These are phyloP conservation scores for Oreochromis spilurus DNA, from an alignment of 2,113 vertebrate species.

Conservation along the genomic window DNA sequence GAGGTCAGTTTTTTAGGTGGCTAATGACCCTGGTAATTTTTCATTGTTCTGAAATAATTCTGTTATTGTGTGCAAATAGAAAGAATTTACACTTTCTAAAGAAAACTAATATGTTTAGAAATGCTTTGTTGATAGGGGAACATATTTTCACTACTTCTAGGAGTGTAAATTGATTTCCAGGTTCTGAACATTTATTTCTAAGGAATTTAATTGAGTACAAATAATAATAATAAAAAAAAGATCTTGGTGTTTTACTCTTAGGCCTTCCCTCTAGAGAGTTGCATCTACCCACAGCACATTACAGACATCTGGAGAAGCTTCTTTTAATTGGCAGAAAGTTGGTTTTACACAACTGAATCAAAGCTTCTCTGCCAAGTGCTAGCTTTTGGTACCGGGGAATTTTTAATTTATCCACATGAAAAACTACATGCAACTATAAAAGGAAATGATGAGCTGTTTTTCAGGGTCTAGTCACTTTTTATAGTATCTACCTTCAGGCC, in stretches of 20 bases:
- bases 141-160: background rate
- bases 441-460: background rate
- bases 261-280: background rate
- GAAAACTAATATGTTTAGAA: background rate
- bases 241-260: background rate
- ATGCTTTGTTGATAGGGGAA: background rate
- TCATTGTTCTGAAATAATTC: background rate
- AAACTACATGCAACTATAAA: background rate
- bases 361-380: background rate
- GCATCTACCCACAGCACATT: background rate
- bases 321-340: background rate
- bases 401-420: background rate
- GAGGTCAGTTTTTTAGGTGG: background rate
- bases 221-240: background rate
- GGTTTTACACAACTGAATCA: background rate
- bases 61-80: background rate
- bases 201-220: background rate
- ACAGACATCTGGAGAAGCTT: background rate
- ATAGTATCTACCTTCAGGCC: background rate
- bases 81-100: background rate
- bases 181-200: background rate
- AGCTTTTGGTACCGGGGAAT: background rate
- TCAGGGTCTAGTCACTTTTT: background rate
- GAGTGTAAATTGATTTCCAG: background rate
- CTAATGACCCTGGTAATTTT: background rate